phyloP scores from a whole-genome alignment of 2,113 vertebrate species.

The Cephalopterus ornatus region DNA sequence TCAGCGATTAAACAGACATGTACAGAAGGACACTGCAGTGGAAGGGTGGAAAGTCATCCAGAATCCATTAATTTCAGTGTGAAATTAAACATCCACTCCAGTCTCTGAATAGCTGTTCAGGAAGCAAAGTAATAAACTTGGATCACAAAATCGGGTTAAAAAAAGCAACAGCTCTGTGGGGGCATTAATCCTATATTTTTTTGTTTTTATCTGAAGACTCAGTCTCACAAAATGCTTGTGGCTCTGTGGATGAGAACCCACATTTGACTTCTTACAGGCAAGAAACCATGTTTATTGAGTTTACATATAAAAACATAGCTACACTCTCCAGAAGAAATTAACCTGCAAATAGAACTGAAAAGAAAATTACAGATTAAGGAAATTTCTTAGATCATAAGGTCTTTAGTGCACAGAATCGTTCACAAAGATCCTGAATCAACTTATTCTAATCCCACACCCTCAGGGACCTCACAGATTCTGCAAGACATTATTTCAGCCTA shows the following conservation, averaged over 20 bases:
- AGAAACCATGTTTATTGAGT: accelerated
- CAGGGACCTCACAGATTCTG: background rate
- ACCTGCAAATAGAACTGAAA: background rate
- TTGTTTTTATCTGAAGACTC: background rate
- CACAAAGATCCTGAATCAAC: background rate
- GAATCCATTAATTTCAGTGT: background rate
- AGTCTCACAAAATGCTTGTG: background rate
- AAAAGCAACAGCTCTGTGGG: background rate
- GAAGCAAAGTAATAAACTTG: background rate
- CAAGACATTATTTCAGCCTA: background rate
- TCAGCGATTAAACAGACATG: background rate
- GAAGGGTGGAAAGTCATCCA: background rate
- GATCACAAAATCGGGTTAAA: background rate
- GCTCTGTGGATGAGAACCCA: background rate
- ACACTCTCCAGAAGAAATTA: background rate
- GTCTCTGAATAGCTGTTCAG: background rate
- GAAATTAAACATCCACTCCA: background rate
- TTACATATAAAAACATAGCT: background rate
- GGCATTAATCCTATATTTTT: background rate
- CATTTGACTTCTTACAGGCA: background rate
- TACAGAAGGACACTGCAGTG: background rate
- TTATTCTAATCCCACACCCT: background rate
- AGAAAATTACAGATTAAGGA: background rate
- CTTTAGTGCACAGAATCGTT: background rate
- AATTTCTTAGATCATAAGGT: background rate